Evolutionary conservation across 2,113 vertebrate species (phyloP).

Genomic region (Lepisosteus oculatus): DNA sequence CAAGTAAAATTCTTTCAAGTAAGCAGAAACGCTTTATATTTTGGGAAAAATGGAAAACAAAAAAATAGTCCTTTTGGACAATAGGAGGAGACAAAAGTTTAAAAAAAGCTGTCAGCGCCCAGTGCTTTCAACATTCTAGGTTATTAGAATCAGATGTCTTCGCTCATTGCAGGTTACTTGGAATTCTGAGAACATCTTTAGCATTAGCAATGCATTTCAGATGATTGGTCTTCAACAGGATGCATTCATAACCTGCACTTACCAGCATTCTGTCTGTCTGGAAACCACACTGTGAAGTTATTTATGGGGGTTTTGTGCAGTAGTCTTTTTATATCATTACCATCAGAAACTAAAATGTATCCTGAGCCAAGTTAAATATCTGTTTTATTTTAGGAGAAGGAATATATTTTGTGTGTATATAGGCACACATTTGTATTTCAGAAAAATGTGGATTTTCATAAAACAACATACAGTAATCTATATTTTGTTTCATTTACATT

Average conservation of each 20-base stretch:
- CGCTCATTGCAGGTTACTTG: background rate
- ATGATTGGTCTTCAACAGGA: constrained; percentile 9
- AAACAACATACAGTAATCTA: constrained; percentile 50
- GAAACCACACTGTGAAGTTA: constrained; percentile 56
- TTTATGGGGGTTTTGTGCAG: constrained; percentile 66
- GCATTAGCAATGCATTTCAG: background rate
- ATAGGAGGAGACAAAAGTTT: too few relatives aligned
- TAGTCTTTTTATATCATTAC: constrained; percentile 67
- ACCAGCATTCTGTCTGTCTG: constrained; percentile 57
- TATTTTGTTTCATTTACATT: constrained; percentile 45
- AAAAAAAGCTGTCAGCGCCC: too few relatives aligned
- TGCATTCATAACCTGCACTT: constrained; percentile 47
- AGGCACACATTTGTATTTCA: constrained; percentile 51
- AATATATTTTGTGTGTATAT: constrained; percentile 35
- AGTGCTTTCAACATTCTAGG: background rate
- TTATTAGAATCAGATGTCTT: background rate
- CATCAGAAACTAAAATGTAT: constrained; percentile 58
- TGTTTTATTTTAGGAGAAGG: constrained; percentile 63
- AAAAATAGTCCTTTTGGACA: too few relatives aligned
- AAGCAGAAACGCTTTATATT: constrained; percentile 30
- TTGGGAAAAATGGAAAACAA: constrained; percentile 31
- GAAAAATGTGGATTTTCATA: constrained; percentile 48
- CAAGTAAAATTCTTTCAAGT: constrained; percentile 51
- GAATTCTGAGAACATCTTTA: constrained; percentile 1
- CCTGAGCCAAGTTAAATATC: constrained; percentile 69